Evolutionary conservation across 2,888 invertebrate species (phyloP), one percentile per base, ranked within the genome.

Genomic region (Helicoverpa assulta): DNA sequence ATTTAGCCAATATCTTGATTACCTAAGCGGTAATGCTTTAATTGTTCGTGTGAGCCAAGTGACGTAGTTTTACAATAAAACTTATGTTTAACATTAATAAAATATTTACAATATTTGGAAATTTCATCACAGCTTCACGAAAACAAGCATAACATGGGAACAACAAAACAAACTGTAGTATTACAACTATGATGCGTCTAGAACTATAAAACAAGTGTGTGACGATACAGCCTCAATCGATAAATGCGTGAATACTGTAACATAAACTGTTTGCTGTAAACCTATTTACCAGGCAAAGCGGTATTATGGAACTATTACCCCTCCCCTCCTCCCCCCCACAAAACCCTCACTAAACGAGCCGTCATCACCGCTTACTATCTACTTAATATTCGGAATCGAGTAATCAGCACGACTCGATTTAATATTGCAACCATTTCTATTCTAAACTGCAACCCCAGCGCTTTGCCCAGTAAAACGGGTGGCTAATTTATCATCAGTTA

Each of bases 111-210:
- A 91, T 95, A 94, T 95, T 95, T 95, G 95, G 95, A 90, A 92
- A 93, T 91, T 90, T 94, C 94, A 95, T 95, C 95, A 95, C 95
- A 95, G 95, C 95, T 92, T 94, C 94, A 95, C 95, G 92, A 95
- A 88, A 95, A 95, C 93, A 95, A 95, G 94, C 94, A 91, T 93
- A 95, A 95, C 93, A 92, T 91, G 88, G 87, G 85, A 91, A 93
- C 84, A 95, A 95, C 93, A 94, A 93, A 95, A 94, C 92, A 91
- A 91, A 91, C 85, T 84, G 85, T 86, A 84, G 84, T 74, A 77
- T 86, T 88, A 87, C 83, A 88, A 90, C 88, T 89, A 89, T 81
- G 86, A 87, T 88, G 88, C 81, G 86, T 91, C 54, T 91, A 92
- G 86, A 94, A 94, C 93, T 94, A 94, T 88, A 93, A 94, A 91